Evolutionary conservation across 2,888 invertebrate species (phyloP), one percentile per base, ranked within the genome.

Genomic region (Apotomis betuletana): DNA sequence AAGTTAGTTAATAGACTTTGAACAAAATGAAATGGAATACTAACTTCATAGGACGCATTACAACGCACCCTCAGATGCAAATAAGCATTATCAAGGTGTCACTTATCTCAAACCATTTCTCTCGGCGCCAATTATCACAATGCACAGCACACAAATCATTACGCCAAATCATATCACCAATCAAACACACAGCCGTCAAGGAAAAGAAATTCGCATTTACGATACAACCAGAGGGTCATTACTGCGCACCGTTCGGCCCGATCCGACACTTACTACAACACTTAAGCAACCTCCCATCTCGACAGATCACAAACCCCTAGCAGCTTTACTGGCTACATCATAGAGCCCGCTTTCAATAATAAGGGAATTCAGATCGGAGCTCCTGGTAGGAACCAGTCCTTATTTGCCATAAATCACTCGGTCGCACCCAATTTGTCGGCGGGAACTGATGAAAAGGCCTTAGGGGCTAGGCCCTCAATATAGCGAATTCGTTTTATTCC

Each of bases 331-430:
- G 2, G 9, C 27, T n/a, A n/a, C 5, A 27, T 27, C 12, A n/a
- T 57, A 65, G 46, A 46, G 57, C 46, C 9, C 27, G 57, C 6
- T 44, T 44, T 55, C 12, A 4, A 5, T n/a, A 13, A 44, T 8
- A 12, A 36, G n/a, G 15, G 54, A n/a, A 3, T 12, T 27, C 13
- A 57, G 46, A 65, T 57, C n/a, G n/a, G 65, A 38, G 27, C 46
- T 46, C 5, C n/a, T 8, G 46, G n/a, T 36, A 65, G 57, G 27
- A 46, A 57, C 3, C 2, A 27, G 44, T 10, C 44, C 54, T 55
- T 83, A 81, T 82, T 79, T 76, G 82, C 82, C 84, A 83, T 86
- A 85, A 86, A 86, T 86, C 85, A 86, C 85, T 84, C 85, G 83
- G 80, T 77, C 79, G 79, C 79, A 82, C 85, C 83, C 84, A 85